Evolutionary conservation across 2,888 invertebrate species (phyloP).

Genomic region (Hyalella azteca): DNA sequence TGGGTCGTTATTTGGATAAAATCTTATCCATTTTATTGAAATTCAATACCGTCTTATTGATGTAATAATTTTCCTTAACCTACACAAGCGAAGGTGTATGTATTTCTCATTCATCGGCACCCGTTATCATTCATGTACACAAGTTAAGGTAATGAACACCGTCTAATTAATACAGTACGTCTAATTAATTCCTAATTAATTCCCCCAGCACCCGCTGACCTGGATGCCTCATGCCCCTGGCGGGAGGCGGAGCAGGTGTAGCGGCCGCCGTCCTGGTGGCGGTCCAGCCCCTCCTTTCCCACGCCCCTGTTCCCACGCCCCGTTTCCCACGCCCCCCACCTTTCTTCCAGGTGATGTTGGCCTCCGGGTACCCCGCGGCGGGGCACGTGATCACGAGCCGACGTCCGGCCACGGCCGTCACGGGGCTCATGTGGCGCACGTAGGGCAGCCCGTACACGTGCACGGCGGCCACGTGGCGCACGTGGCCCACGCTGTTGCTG

Average conservation of each 20-base stretch:
- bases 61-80: no score
- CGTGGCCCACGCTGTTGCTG: slow-evolving; percentile 80
- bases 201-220: no score
- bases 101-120: no score
- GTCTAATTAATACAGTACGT: no score
- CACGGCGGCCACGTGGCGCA: slow-evolving; percentile 81
- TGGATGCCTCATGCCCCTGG: slow-evolving; percentile 52
- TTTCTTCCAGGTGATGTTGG: slow-evolving; percentile 68
- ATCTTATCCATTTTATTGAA: no score
- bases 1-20: no score
- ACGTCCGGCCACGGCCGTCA: slow-evolving; percentile 83
- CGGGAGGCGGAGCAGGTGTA: slow-evolving; percentile 55
- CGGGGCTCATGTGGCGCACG: slow-evolving; percentile 86
- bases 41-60: no score
- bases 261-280: slow-evolving; percentile 52
- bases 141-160: no score
- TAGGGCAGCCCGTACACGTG: slow-evolving; percentile 83
- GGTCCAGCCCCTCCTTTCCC: slow-evolving; percentile 30
- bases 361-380: slow-evolving; percentile 87
- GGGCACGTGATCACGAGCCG: slow-evolving; percentile 87
- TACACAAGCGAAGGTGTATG: no score
- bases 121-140: no score
- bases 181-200: no score
- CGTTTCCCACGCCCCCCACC: slow-evolving; percentile 52
- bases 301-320: neutral